phyloP scores from a whole-genome alignment of 2,113 vertebrate species.

The Dicentrarchus labrax region DNA sequence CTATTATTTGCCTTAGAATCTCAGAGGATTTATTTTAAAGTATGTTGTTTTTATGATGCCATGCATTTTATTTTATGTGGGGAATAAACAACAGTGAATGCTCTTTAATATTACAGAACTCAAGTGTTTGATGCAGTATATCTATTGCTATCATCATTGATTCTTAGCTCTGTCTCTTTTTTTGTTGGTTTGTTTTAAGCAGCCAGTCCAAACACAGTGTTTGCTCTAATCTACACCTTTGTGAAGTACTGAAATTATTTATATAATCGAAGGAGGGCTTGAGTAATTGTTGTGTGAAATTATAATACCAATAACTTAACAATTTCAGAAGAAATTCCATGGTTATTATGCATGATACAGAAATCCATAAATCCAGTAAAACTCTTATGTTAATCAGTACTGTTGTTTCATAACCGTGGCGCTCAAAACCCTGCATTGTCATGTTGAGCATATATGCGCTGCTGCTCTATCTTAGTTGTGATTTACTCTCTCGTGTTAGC shows the following conservation, averaged over 20 bases:
- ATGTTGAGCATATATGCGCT: not conserved
- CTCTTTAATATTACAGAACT: not conserved
- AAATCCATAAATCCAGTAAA: not conserved
- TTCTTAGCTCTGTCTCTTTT: not conserved
- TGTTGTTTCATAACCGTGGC: not conserved
- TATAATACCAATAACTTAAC: not conserved
- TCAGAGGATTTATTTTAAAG: not conserved
- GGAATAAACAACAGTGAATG: not conserved
- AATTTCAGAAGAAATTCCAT: not conserved
- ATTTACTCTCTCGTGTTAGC: slow-evolving; percentile 17
- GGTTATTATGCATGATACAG: not conserved
- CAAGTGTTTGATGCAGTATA: not conserved
- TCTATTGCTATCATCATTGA: not conserved
- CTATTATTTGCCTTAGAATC: not conserved
- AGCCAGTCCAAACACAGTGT: not conserved
- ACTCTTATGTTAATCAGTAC: not conserved
- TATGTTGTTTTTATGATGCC: not conserved
- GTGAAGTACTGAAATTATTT: not conserved
- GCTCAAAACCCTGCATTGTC: not conserved
- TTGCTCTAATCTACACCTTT: not conserved
- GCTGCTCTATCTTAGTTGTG: slow-evolving; percentile 28
- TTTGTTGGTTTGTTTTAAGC: not conserved
- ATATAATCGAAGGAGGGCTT: not conserved
- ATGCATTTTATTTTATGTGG: not conserved
- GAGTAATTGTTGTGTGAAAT: not conserved